Percentiles rank a stretch among this genome's conserved stretches.
Conservation (phyloP, 1,140 invertebrate genomes). For the Artemia franciscana region DNA sequence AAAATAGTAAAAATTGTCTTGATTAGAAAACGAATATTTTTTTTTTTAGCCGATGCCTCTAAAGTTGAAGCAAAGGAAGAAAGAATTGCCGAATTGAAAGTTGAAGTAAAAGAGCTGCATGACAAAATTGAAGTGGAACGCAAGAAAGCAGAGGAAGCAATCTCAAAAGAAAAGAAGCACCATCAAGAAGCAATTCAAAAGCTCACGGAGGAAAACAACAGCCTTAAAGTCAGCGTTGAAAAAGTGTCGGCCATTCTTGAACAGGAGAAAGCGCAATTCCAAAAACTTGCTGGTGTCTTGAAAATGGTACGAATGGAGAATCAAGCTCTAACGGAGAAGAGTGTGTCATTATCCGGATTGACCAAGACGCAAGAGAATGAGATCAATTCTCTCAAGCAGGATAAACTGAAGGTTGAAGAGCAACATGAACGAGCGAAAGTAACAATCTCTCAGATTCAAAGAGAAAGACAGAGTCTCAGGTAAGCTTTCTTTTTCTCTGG, state of each 20-base stretch:
- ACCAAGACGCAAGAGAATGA: not conserved
- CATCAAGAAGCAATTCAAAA: not conserved
- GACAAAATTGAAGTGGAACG: not conserved
- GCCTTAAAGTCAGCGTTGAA: not conserved
- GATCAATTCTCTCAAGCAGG: not conserved
- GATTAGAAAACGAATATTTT: too few species aligned
- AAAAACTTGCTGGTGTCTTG: not conserved
- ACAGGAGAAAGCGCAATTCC: not conserved
- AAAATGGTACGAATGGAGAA: not conserved
- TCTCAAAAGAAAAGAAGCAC: not conserved
- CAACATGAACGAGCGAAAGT: not conserved
- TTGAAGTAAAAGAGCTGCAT: not conserved
- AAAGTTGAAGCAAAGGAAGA: not conserved
- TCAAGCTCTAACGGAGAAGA: not conserved
- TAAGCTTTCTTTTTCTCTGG: not conserved
- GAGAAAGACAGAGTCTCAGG: not conserved
- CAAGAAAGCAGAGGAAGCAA: not conserved
- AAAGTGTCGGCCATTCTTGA: not conserved
- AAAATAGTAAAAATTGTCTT: too few species aligned
- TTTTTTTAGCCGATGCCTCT: not conserved
- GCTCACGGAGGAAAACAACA: not conserved
- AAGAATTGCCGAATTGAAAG: not conserved
- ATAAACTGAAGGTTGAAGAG: not conserved
- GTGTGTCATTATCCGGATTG: not conserved
- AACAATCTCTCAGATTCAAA: not conserved